Evolutionary conservation across 1,140 invertebrate species (phyloP), one percentile per base, ranked within the genome.

Genomic region (Drosophila rufa): DNA sequence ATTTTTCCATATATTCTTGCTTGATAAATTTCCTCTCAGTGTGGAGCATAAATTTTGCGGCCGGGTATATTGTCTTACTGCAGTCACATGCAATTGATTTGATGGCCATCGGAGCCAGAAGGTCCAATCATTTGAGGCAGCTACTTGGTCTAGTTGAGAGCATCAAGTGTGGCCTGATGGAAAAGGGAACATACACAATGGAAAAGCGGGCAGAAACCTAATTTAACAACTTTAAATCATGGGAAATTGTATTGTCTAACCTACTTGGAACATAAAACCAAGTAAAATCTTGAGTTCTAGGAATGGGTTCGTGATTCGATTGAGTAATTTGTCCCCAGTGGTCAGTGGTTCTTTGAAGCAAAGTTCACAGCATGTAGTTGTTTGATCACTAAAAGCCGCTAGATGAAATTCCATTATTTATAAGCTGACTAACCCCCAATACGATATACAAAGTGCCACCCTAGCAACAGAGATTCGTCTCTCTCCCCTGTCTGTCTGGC

Each of bases 61-160:
- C 33, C 46, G 58, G 15, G 58, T 51, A 36, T 40, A 36, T 40
- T 69, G 17, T 45, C 66, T 67, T 19, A 78, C 76, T 51, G 65
- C 77, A 61, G 51, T 75, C 67, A 70, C 25, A 46, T 84, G 77
- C 62, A 83, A 76, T 83, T 83, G 70, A 66, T 83, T 60, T 75
- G 70, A 68, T 80, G 80, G 71, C 22, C 55, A 73, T 59, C 50
- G 15, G n/a, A 48, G 45, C 36, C 64, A 56, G 64, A 68, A 55
- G 67, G 69, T 71, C 51, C 62, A 68, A 69, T 71, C 69, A 71
- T 40, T 56, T 68, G 47, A 47, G 65, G 25, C 43, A 64, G 45
- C 33, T 47, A 48, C 46, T 30, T 30, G 59, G 33, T 47, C 25
- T 46, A 47, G 58, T 65, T 67, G n/a, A 36, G 33, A 36, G 33